A percentile compares a stretch with the other conserved stretches of the same genome.
These are phyloP conservation scores for Poecilia gillii DNA, from an alignment of 2,797 vertebrate genomes.

Conservation along the genomic window DNA sequence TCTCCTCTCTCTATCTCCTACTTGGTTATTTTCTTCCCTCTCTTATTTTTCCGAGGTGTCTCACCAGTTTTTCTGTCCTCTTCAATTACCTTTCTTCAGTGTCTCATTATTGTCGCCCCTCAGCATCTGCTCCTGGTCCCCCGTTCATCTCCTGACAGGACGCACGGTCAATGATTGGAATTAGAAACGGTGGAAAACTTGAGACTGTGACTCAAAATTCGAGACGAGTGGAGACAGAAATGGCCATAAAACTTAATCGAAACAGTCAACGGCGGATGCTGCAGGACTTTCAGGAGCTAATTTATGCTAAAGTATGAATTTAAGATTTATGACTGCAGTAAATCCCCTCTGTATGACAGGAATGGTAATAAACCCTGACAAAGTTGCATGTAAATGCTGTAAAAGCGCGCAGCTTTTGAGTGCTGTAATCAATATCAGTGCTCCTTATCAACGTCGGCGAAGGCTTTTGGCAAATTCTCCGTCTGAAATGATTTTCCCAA, in stretches of 20 bases:
- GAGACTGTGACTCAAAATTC: constrained; percentile 48
- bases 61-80: constrained; percentile 66
- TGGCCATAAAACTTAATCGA: constrained; percentile 23
- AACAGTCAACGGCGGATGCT: constrained; percentile 27
- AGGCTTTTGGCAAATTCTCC: constrained; percentile 46
- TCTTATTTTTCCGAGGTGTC: constrained; percentile 63
- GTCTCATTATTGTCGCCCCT: constrained; percentile 71
- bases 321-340: constrained; percentile 68
- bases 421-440: constrained; percentile 63
- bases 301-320: constrained; percentile 60
- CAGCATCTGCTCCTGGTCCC: constrained; percentile 71
- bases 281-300: constrained; percentile 38
- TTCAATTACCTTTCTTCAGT: constrained; percentile 63
- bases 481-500: constrained; percentile 56
- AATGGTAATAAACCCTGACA: constrained; percentile 60
- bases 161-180: constrained; percentile 56
- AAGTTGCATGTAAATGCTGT: constrained; percentile 57
- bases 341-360: constrained; percentile 63
- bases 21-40: constrained; percentile 70
- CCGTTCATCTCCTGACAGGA: constrained; percentile 51
- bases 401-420: constrained; percentile 47
- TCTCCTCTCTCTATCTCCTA: constrained; percentile 71
- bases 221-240: constrained; percentile 31
- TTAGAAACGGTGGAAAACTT: constrained; percentile 40
- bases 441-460: constrained; percentile 73